Evolutionary conservation across 2,113 vertebrate species (phyloP), one percentile per base, ranked within the genome.

Genomic region (Campylomormyrus numenius): DNA sequence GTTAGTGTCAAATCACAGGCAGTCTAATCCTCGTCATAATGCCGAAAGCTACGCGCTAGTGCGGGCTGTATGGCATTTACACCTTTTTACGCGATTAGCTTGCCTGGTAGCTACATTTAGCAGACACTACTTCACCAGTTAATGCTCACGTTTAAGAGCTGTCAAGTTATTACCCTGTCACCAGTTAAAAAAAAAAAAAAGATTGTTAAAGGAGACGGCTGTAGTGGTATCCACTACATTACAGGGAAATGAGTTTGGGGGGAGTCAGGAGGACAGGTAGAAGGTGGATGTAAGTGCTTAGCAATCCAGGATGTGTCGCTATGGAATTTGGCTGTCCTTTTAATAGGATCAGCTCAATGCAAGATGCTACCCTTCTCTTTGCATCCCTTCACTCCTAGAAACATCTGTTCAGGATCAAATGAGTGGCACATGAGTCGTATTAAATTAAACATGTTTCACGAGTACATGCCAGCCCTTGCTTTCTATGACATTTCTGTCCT

Each of bases 401-500:
- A 85, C 42, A 85, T 85, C 42, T 48, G 39, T 48, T 85, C 42
- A 46, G 83, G 83, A 85, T 46, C 83, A 85, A 48, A 85, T 48
- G 24, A 45, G 45, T 85, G 45, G 83, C 83, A 46, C 83, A 85
- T 85, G 83, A 45, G 35, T 48, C 19, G 39, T 48, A 85, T 48
- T 85, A 85, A 85, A 48, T 80, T 42, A 80, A 80, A 42, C 74
- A 42, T 80, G 15, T 80, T 80, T 80, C 74, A 6, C 1, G 35
- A 42, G 35, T 19, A 80, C 31, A 35, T 80, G 74, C 35, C 74
- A 80, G 74, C 74, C 74, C 74, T 80, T 80, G 74, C 31, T 80
- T 80, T 80, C 74, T 80, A 42, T 80, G 74, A 80, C 74, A 80
- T 80, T 80, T 80, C 74, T 80, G 74, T 80, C 74, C 74, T 80